Conservation (phyloP, 1,140 invertebrate genomes). For the Thaumetopoea pityocampa region DNA sequence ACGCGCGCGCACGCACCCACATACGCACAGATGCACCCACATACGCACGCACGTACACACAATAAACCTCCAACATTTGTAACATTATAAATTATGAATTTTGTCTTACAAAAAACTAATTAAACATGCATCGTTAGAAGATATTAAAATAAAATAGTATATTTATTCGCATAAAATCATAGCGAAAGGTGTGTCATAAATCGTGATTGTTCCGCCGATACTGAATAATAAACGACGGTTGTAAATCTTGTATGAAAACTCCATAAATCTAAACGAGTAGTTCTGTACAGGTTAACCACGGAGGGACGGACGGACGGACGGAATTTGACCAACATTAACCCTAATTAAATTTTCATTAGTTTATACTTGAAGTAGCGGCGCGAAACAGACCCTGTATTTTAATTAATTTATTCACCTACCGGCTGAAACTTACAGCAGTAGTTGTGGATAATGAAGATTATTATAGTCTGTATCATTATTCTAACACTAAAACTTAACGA, state of each 20-base stretch:
- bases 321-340: constrained; percentile 31
- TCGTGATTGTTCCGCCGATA: constrained; percentile 54
- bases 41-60: too few relatives aligned
- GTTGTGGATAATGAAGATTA: too few relatives aligned
- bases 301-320: constrained; percentile 32
- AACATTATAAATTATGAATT: too few relatives aligned
- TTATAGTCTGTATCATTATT: too few relatives aligned
- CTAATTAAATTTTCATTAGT: constrained; percentile 21
- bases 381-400: not conserved
- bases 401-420: not conserved
- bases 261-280: constrained; percentile 55
- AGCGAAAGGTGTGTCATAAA: constrained; percentile 57
- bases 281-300: constrained; percentile 48
- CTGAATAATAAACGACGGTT: constrained; percentile 61
- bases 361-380: constrained; percentile 11
- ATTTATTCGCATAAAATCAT: constrained; percentile 35
- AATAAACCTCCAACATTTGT: too few relatives aligned
- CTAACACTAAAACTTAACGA: too few relatives aligned
- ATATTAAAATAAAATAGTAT: constrained; percentile 27
- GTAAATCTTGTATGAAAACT: constrained; percentile 66
- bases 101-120: constrained; percentile 9
- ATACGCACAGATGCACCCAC: too few relatives aligned
- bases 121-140: constrained; percentile 4
- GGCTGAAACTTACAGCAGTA: too few relatives aligned
- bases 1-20: too few relatives aligned